Conservation (phyloP, 1,140 invertebrate genomes). For the Colletes latitarsis region DNA sequence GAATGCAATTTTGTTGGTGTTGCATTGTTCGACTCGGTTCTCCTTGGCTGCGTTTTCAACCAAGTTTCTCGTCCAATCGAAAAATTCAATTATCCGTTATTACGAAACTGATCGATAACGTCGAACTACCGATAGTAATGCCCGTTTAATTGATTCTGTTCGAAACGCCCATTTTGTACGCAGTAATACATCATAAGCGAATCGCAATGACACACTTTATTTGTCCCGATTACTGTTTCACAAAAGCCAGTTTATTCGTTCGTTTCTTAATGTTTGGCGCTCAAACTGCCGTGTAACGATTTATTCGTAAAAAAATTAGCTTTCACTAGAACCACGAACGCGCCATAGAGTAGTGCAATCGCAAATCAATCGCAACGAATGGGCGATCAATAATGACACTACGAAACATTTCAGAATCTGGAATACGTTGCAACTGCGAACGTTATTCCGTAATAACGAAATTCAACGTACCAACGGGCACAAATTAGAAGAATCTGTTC, state of each 20-base stretch:
- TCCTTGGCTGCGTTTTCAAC: too few relatives aligned
- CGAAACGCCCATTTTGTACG: neutral
- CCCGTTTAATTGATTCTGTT: neutral
- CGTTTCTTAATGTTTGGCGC: conserved; percentile 23
- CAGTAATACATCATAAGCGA: neutral
- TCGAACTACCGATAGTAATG: neutral
- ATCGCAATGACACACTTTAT: neutral
- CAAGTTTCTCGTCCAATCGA: too few relatives aligned
- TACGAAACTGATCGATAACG: too few relatives aligned
- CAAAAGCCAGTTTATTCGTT: neutral
- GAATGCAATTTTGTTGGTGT: too few relatives aligned
- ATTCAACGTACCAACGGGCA: neutral
- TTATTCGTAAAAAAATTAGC: conserved; percentile 29
- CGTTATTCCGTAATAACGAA: neutral
- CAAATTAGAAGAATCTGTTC: neutral
- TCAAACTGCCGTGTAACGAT: conserved; percentile 1
- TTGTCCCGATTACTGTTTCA: neutral
- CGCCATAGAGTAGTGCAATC: neutral
- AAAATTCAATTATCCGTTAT: too few relatives aligned
- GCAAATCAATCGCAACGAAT: conserved; percentile 45
- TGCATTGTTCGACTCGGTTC: too few relatives aligned
- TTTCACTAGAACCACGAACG: conserved; percentile 34
- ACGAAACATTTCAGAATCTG: conserved; percentile 19
- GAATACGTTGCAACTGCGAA: conserved; percentile 5
- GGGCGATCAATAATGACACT: conserved; percentile 42